Percentiles rank a stretch among this genome's conserved stretches.
Evolutionary conservation across 1,140 invertebrate genomes (phyloP).

Genomic region (Drosophila bipectinata): DNA sequence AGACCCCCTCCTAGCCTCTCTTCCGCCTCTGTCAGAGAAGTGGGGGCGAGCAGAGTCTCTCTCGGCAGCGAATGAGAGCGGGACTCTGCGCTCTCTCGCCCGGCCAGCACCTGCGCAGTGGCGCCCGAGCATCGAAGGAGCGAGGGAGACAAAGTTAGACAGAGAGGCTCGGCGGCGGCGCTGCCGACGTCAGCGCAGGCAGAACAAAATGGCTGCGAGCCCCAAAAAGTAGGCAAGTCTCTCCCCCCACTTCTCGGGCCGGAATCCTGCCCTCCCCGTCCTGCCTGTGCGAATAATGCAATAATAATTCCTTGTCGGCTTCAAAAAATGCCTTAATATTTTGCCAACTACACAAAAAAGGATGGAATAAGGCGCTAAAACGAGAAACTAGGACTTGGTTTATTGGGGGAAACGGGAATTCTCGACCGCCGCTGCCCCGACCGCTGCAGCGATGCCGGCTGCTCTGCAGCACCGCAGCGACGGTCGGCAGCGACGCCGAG

Average conservation of each 20-base stretch:
- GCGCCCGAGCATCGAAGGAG: background rate
- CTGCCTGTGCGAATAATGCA: background rate
- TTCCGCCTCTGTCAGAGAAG: background rate
- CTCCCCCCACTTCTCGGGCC: background rate
- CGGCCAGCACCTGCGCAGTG: constrained; percentile 58
- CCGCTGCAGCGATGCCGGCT: constrained; percentile 10
- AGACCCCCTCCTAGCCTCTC: background rate
- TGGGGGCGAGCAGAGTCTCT: background rate
- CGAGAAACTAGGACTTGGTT: background rate
- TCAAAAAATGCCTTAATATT: no score
- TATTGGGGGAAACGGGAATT: background rate
- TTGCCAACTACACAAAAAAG: no score
- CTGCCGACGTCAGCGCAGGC: constrained; percentile 40
- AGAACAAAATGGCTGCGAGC: constrained; percentile 49
- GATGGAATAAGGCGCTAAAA: no score
- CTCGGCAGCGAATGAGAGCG: constrained; percentile 35
- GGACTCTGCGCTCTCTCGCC: constrained; percentile 14
- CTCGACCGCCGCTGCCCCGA: constrained; percentile 1
- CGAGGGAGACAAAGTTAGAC: constrained; percentile 10
- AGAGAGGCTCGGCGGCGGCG: constrained; percentile 24
- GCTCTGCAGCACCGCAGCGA: constrained; percentile 23
- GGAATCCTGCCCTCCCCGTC: background rate
- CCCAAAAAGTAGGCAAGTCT: constrained; percentile 61
- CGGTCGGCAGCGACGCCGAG: constrained; percentile 25
- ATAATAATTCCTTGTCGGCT: background rate